Percentiles rank a stretch among this genome's conserved stretches.
Conservation (phyloP, 2,113 vertebrate genomes). For the Sander lucioperca region DNA sequence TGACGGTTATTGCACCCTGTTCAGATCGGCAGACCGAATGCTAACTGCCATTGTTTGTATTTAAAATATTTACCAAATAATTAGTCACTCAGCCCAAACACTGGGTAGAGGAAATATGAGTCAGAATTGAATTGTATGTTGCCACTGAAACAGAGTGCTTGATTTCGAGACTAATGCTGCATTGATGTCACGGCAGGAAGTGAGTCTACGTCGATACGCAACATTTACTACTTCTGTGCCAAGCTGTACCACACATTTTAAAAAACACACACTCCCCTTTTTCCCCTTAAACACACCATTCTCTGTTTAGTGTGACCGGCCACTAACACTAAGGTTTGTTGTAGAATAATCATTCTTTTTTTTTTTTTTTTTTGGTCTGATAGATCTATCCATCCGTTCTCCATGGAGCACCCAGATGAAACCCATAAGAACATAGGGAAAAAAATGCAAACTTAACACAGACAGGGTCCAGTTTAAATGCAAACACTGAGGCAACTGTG, state of each 20-base stretch:
- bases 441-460: constrained; percentile 8
- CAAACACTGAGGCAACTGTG: constrained; percentile 4
- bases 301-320: background rate
- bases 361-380: background rate
- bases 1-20: background rate
- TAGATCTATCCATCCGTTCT: background rate
- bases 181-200: background rate
- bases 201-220: background rate
- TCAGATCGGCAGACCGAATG: background rate
- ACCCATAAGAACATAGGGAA: background rate
- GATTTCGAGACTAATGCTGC: background rate
- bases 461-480: background rate
- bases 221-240: background rate
- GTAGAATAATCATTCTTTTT: background rate
- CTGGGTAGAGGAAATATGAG: background rate
- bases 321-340: background rate
- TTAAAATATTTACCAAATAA: constrained; percentile 13
- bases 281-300: background rate
- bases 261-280: background rate
- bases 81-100: constrained; percentile 2
- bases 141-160: background rate
- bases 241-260: background rate
- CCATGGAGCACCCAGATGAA: background rate
- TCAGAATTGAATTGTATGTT: background rate
- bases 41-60: constrained; percentile 1